Base-by-base conservation (phyloP, 30 jellyfish, hydroid and myxozoan species). In the Phacellophora camtschatica region DNA sequence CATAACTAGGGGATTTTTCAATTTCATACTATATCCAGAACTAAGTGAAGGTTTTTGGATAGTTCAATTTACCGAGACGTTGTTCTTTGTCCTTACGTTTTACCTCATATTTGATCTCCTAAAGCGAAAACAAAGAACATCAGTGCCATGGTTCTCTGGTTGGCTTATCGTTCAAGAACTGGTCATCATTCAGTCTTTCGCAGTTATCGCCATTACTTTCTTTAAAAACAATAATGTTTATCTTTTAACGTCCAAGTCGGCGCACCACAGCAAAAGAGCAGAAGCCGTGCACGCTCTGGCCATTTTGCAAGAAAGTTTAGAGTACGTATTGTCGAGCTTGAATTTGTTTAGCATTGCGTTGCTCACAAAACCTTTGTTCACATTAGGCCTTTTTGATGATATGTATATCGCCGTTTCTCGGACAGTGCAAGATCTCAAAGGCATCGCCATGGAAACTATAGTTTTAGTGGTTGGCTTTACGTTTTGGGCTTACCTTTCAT, bases 401-500 rank as follows among this genome's bases (percentile, higher is more conserved):
- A 78, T 78, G 83, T 78, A 78, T 35, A 68, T 51, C 22, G 95
- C 95, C 16, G 43, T 83, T 1, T 1, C 42, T 35, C 42, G 71
- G 24, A 65, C 95, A 2, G 19, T 83, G 66, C 8, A 39, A 11
- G 76, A 71, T 49, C 30, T 70, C 76, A 83, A 83, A 32, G 83
- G 81, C 4, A 71, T 83, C 12, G 84, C 84, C 67, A 18, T 48
- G 39, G 88, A 83, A 36, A 71, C 95, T 2, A 30, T 59, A 31
- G 63, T 83, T 3, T 31, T 83, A 4, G 19, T 68, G 0, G 37
- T 83, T 13, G 95, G 74, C 25, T 70, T 83, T 12, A 50, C 72
- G n/a, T 59, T 23, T 42, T 83, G 95, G 95, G 95, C 82, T 32
- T 63, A 62, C 43, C 56, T 74, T 42, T 87, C 87, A 57, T 83